A percentile compares a stretch with the other conserved stretches of the same genome.
Evolutionary conservation across 2,797 vertebrate species (phyloP).

Genomic region (Gymnoscopelus braueri): DNA sequence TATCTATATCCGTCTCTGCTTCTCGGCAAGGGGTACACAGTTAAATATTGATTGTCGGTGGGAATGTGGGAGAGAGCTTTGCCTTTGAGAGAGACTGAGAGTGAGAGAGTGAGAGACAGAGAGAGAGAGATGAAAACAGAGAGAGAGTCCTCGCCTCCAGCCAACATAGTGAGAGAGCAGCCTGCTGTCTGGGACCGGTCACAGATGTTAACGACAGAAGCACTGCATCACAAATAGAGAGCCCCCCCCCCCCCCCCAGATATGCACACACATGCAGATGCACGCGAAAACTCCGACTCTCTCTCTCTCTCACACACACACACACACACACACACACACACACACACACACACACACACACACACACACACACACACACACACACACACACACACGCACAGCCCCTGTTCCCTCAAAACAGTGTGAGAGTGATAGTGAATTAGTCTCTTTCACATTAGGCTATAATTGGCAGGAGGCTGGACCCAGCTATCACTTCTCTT

Average conservation of each 20-base stretch:
- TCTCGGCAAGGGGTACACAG: conserved; percentile 59
- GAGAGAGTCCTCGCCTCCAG: conserved; percentile 49
- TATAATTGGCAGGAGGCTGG: conserved; percentile 75
- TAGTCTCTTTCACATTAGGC: conserved; percentile 74
- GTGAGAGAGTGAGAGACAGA: background rate
- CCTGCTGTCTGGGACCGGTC: conserved; percentile 68
- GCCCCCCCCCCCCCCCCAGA: conserved; percentile 49
- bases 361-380: conserved; percentile 23
- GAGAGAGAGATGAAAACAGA: conserved; percentile 3
- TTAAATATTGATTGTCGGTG: conserved; percentile 73
- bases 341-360: conserved; percentile 14
- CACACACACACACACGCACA: background rate
- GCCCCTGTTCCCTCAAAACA: conserved; percentile 45
- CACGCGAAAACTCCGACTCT: too few species aligned
- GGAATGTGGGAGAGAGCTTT: conserved; percentile 32
- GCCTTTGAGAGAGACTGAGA: conserved; percentile 8
- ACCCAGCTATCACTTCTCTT: conserved; percentile 76
- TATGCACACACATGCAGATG: background rate
- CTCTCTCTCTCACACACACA: background rate
- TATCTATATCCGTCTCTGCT: conserved; percentile 41
- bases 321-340: conserved; percentile 25
- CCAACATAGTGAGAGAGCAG: conserved; percentile 55
- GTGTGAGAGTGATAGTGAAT: conserved; percentile 69
- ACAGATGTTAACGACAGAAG: conserved; percentile 72
- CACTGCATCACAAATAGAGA: conserved; percentile 55